Base-by-base conservation (phyloP, 2,888 invertebrate genomes). In the Hemicrepidius hirtus region DNA sequence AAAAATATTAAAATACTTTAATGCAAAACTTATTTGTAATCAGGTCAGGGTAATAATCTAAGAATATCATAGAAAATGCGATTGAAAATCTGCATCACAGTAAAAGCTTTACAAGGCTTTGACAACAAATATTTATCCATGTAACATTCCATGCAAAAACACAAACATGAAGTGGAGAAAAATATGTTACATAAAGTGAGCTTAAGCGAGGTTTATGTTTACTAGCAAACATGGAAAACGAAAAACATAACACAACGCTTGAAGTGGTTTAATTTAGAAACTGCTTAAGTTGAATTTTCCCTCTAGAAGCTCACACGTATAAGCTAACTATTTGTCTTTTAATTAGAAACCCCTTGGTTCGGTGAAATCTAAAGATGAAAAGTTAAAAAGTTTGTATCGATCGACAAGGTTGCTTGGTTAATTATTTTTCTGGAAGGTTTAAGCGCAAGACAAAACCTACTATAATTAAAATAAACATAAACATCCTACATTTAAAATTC, bases 321-420 rank as follows among this genome's bases (percentile, higher is more conserved):
- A 40, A 40, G 9, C 44, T 7, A 16, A 3, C 16, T 20, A 46
- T 41, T 41, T 20, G 46, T 46, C 46, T 46, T 46, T 46, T 46
- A 20, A 46, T 46, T 46, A 46, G 7, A 20, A 46, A 46, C 20
- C 9, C 20, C 20, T 9, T 13, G 1, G 13, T 13, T 16, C 3
- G 40, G n/a, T 1, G 13, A 46, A 10, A 18, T 46, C 0, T 46
- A 20, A 18, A 46, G 10, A 41, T 2, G 13, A 41, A 41, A 41
- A 41, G 13, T 41, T 41, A 41, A 1, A n/a, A 41, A 41, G 13
- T 41, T 41, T 1, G 3, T 5, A 41, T 41, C n/a, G 16, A 13
- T 6, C 16, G 7, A 41, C 1, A 3, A 41, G 41, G 1, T 41
- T 6, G 3, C n/a, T 13, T 16, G n/a, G n/a, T 2, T 37, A 37